Percentiles rank a stretch among this genome's conserved stretches.
Conservation (phyloP, 53 echinoderm and acorn worm genomes). For the Astropecten irregularis region DNA sequence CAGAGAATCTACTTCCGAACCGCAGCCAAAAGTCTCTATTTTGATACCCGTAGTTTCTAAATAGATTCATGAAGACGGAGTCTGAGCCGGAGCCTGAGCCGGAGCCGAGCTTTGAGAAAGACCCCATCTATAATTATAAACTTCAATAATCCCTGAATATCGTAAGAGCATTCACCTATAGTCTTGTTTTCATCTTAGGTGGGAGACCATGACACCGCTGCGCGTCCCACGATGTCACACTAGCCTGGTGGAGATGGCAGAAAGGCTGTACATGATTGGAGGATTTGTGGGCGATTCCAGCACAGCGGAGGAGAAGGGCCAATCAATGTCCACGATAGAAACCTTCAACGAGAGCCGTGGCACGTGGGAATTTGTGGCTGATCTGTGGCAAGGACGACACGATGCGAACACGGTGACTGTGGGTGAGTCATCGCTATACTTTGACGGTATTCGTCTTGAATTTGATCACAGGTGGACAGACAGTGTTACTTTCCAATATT, state of each 20-base stretch:
- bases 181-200: too few relatives aligned
- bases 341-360: conserved; percentile 56
- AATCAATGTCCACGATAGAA: conserved; percentile 62
- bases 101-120: too few relatives aligned
- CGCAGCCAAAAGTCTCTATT: too few relatives aligned
- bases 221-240: conserved; percentile 69
- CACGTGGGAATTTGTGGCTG: conserved; percentile 60
- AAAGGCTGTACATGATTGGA: conserved; percentile 63
- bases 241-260: conserved; percentile 44
- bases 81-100: too few relatives aligned
- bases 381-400: conserved; percentile 61
- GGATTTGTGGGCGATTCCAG: conserved; percentile 45
- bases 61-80: too few relatives aligned
- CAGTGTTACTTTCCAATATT: too few relatives aligned
- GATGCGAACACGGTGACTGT: conserved; percentile 56
- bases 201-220: conserved; percentile 45
- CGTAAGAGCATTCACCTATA: too few relatives aligned
- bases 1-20: too few relatives aligned
- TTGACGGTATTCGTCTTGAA: not conserved
- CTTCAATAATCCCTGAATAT: too few relatives aligned
- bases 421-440: conserved; percentile 48
- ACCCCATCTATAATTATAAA: too few relatives aligned
- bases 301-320: conserved; percentile 23
- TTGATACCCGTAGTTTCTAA: too few relatives aligned
- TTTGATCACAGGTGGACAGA: too few relatives aligned